phyloP scores from a whole-genome alignment of 2,113 vertebrate genomes.

The Deroptyus accipitrinus region DNA sequence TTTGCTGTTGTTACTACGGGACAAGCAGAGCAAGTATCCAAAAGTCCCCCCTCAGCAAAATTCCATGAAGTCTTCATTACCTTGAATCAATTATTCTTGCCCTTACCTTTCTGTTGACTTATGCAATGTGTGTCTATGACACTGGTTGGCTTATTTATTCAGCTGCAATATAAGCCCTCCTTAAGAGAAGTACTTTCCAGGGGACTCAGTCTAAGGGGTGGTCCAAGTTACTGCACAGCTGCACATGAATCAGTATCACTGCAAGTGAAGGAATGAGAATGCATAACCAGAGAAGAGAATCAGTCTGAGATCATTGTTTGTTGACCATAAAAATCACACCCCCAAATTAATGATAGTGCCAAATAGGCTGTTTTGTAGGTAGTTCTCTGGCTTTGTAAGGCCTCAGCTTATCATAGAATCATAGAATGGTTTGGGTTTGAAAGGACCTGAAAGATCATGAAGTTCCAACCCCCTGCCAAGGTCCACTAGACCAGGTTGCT shows the following conservation, averaged over 20 bases:
- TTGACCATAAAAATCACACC: neutral
- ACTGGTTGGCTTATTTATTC: neutral
- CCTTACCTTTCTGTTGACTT: neutral
- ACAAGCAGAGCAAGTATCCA: neutral
- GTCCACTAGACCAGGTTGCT: neutral
- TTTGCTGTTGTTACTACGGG: neutral
- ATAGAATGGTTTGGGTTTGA: neutral
- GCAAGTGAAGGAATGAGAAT: neutral
- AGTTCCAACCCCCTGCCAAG: neutral
- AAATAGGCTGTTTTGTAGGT: neutral
- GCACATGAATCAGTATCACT: neutral
- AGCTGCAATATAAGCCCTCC: neutral
- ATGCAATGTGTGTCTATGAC: neutral
- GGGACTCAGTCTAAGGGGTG: neutral
- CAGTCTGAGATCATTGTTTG: neutral
- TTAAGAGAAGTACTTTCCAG: neutral
- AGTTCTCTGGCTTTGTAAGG: neutral
- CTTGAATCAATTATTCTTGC: neutral
- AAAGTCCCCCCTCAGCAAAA: rapidly evolving
- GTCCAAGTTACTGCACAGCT: neutral
- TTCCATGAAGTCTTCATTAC: neutral
- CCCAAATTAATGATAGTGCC: neutral
- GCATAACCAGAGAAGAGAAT: neutral
- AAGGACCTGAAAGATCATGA: neutral
- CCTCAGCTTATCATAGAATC: neutral